Evolutionary conservation across 2,113 vertebrate genomes (phyloP).

Genomic region (Mormyrus iriodes): DNA sequence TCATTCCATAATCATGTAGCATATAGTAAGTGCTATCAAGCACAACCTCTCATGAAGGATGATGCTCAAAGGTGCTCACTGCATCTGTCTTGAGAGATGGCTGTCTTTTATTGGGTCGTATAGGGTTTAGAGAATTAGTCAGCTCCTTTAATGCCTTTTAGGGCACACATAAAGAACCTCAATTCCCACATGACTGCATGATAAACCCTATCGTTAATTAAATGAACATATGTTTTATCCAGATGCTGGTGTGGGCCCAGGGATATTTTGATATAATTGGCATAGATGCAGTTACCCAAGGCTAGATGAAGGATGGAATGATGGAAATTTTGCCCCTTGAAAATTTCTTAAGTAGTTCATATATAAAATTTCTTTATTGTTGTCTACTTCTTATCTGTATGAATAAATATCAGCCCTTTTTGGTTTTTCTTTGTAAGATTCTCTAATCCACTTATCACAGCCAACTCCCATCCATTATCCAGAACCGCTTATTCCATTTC

Average conservation of each 20-base stretch:
- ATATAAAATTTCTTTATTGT: background rate
- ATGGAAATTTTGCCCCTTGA: background rate
- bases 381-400: background rate
- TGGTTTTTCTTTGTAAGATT: background rate
- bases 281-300: background rate
- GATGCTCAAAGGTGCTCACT: background rate
- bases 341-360: background rate
- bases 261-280: background rate
- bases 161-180: background rate
- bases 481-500: too few relatives aligned
- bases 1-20: background rate
- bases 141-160: background rate
- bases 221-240: background rate
- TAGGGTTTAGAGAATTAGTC: background rate
- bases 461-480: too few relatives aligned
- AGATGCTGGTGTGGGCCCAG: background rate
- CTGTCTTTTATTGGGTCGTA: background rate
- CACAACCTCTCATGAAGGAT: background rate
- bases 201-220: background rate
- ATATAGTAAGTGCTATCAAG: background rate
- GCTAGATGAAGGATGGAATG: background rate
- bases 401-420: background rate
- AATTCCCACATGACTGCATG: background rate
- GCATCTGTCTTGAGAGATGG: background rate
- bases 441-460: background rate